Percentiles rank a stretch among this genome's conserved stretches.
Evolutionary conservation across 1,140 invertebrate species (phyloP).

Genomic region (Parapsyche elsis): DNA sequence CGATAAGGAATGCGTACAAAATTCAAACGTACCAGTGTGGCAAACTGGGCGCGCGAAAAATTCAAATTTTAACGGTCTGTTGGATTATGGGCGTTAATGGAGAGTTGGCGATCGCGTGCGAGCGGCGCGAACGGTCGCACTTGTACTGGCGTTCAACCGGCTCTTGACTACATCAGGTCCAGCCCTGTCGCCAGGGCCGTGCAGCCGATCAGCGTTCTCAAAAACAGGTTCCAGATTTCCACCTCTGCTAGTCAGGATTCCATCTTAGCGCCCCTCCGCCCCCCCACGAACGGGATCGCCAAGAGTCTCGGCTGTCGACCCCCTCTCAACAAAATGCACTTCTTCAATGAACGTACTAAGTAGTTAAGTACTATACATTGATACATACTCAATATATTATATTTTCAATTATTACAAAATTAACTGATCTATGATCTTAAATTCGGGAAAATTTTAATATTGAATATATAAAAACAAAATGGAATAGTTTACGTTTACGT

Average conservation of each 20-base stretch:
- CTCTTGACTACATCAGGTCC: background rate
- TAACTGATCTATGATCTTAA: too few relatives aligned
- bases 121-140: background rate
- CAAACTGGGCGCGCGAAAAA: background rate
- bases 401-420: too few relatives aligned
- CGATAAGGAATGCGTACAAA: too few relatives aligned
- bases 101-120: background rate
- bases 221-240: background rate
- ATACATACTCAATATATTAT: too few relatives aligned
- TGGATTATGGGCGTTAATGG: background rate
- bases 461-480: too few relatives aligned
- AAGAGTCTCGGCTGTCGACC: background rate
- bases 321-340: too few relatives aligned
- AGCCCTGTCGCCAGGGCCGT: background rate
- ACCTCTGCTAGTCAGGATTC: background rate
- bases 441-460: too few relatives aligned
- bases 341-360: too few relatives aligned
- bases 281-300: background rate
- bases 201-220: too few relatives aligned
- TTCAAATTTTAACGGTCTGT: background rate
- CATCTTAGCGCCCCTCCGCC: background rate
- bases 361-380: too few relatives aligned
- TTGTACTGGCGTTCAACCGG: background rate
- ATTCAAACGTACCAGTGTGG: background rate
- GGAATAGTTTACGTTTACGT: too few relatives aligned